phyloP scores from a whole-genome alignment of 2,113 vertebrate species.

The Pituophis catenifer region DNA sequence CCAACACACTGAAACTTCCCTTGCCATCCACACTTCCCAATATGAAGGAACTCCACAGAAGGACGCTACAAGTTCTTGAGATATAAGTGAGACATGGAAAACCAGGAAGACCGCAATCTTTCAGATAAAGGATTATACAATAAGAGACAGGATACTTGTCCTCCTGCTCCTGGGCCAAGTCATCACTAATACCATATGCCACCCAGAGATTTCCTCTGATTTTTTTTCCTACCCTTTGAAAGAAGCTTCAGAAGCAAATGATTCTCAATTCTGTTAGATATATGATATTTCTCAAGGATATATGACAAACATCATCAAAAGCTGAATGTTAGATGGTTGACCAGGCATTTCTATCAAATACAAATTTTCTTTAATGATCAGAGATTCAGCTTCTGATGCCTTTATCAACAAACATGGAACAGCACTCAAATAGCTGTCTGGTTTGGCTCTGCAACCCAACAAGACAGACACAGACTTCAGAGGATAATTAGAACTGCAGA shows the following conservation, averaged over 20 bases:
- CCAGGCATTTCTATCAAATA: not conserved
- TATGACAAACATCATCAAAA: not conserved
- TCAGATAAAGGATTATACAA: not conserved
- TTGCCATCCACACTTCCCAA: not conserved
- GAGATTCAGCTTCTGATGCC: not conserved
- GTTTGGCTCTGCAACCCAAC: too few relatives aligned
- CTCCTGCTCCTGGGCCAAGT: not conserved
- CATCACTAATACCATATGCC: not conserved
- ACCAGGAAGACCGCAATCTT: not conserved
- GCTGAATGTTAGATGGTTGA: not conserved
- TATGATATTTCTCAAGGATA: not conserved
- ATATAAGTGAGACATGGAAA: not conserved
- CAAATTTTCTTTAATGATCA: not conserved
- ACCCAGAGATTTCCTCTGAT: not conserved
- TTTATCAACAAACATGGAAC: accelerated
- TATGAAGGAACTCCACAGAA: not conserved
- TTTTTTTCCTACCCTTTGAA: not conserved
- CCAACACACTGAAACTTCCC: not conserved
- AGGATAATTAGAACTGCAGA: too few relatives aligned
- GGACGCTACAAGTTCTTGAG: not conserved
- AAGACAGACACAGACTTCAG: too few relatives aligned
- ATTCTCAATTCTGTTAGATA: not conserved
- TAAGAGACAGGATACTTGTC: not conserved
- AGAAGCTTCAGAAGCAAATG: not conserved
- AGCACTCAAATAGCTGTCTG: not conserved